Percentiles rank a stretch among this genome's conserved stretches.
Conservation (phyloP, 1,140 invertebrate genomes). For the Geopemphigus sp. region DNA sequence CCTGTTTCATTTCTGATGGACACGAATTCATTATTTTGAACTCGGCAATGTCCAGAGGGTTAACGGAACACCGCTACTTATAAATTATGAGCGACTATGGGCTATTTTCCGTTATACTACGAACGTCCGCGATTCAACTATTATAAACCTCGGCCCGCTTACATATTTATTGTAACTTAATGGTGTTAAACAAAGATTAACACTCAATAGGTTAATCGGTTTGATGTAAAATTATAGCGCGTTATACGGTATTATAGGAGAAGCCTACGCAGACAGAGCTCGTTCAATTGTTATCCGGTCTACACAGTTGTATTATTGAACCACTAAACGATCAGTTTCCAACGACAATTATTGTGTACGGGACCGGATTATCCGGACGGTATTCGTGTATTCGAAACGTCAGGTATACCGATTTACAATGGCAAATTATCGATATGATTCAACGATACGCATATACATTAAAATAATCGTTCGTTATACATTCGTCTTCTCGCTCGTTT, state of each 20-base stretch:
- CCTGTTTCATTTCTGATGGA: too few relatives aligned
- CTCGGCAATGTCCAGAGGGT: too few relatives aligned
- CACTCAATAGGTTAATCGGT: neutral
- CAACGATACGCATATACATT: too few relatives aligned
- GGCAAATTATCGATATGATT: too few relatives aligned
- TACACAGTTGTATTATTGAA: neutral
- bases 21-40: too few relatives aligned
- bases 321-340: neutral
- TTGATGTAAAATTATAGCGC: neutral
- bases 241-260: neutral
- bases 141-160: neutral
- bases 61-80: neutral
- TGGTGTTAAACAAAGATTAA: neutral
- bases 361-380: too few relatives aligned
- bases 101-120: neutral
- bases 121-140: neutral
- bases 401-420: too few relatives aligned
- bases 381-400: too few relatives aligned
- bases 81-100: neutral
- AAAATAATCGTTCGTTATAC: neutral
- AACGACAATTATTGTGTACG: too few relatives aligned
- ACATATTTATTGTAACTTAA: neutral
- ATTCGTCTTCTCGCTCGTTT: neutral
- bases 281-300: neutral
- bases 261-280: neutral